phyloP scores from a whole-genome alignment of 2,113 vertebrate genomes.

The Eudyptes chrysolophus region DNA sequence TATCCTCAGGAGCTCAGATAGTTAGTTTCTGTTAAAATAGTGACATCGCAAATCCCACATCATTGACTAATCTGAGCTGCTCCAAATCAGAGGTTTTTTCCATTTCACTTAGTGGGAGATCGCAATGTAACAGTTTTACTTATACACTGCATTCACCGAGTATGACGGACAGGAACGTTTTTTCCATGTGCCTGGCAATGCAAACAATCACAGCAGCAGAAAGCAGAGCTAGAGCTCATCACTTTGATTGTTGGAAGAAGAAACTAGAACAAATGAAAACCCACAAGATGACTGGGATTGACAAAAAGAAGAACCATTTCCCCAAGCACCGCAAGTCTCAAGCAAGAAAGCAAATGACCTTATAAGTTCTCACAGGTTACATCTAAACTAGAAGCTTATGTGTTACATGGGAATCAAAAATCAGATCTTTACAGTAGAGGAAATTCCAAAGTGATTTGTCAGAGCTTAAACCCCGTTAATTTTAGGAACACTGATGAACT shows the following conservation, averaged over 20 bases:
- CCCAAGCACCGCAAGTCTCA: background rate
- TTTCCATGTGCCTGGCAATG: background rate
- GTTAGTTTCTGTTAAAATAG: background rate
- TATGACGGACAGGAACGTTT: background rate
- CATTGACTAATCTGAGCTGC: background rate
- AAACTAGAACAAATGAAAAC: background rate
- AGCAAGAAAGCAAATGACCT: background rate
- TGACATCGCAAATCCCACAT: background rate
- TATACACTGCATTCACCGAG: fast-evolving
- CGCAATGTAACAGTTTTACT: background rate
- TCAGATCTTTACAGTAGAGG: background rate
- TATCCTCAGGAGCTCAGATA: background rate
- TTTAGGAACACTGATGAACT: background rate
- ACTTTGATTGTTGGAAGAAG: background rate
- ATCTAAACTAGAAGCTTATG: background rate
- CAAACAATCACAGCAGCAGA: background rate
- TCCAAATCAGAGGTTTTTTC: background rate
- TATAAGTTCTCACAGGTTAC: background rate
- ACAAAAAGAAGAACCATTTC: background rate
- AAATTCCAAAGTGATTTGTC: conserved; percentile 18
- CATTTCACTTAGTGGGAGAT: background rate
- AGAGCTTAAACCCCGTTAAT: background rate
- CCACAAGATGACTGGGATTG: background rate
- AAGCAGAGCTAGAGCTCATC: background rate
- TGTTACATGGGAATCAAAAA: background rate